A percentile compares a stretch with the other conserved stretches of the same genome.
These are phyloP conservation scores for Phasianus colchicus DNA, from an alignment of 2,113 vertebrate genomes.

Conservation along the genomic window DNA sequence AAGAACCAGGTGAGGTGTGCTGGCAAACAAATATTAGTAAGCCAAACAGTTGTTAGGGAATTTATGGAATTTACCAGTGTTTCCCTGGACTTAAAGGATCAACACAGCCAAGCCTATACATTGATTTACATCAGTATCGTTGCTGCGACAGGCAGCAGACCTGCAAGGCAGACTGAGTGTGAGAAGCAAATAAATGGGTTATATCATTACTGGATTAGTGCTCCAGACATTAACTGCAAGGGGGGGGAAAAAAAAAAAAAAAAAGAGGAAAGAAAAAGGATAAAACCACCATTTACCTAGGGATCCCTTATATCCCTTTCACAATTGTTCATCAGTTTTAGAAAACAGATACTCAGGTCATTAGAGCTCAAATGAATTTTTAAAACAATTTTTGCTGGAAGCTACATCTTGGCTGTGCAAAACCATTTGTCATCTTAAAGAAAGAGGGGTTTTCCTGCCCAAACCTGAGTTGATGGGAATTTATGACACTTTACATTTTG, in stretches of 20 bases:
- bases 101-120: rapidly evolving
- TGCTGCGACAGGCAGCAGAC: not conserved
- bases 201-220: not conserved
- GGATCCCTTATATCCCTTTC: not conserved
- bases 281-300: not conserved
- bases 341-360: not conserved
- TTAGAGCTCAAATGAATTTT: not conserved
- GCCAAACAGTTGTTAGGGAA: not conserved
- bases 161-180: not conserved
- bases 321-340: not conserved
- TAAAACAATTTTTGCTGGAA: constrained; percentile 3
- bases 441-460: not conserved
- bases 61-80: not conserved
- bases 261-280: not conserved
- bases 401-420: not conserved
- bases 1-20: not conserved
- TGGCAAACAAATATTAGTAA: not conserved
- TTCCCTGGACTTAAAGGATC: not conserved
- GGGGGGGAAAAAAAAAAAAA: not conserved
- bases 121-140: rapidly evolving
- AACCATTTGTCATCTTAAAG: not conserved
- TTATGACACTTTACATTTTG: not conserved
- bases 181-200: not conserved
- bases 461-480: not conserved
- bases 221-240: not conserved